Evolutionary conservation across 2,113 vertebrate genomes (phyloP).

Genomic region (Percina caprodes): DNA sequence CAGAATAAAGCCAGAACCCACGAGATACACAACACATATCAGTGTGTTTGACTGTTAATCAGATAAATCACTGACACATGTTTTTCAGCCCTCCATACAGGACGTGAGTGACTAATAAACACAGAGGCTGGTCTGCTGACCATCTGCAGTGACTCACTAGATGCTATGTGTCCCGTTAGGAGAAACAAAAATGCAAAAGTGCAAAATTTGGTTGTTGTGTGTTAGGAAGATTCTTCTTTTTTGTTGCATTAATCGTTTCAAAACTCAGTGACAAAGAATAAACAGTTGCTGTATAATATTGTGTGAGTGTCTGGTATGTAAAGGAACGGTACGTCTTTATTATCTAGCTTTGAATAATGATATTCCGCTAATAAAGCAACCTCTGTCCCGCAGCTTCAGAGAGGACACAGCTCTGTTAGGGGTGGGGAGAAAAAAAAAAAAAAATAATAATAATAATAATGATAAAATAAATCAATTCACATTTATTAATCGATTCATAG

Average conservation of each 20-base stretch:
- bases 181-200: neutral
- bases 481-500: too few species aligned
- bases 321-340: neutral
- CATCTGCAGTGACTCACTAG: neutral
- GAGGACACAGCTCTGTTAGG: neutral
- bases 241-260: neutral
- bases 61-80: neutral
- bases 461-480: too few species aligned
- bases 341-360: neutral
- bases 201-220: neutral
- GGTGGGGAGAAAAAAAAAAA: too few species aligned
- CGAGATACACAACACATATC: neutral
- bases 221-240: neutral
- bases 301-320: neutral
- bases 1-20: neutral
- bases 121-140: neutral
- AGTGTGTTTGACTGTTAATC: neutral
- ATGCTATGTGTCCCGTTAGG: conserved; percentile 1
- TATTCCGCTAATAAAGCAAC: neutral
- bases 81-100: neutral
- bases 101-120: neutral
- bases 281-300: neutral
- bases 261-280: neutral
- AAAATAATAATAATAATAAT: too few species aligned
- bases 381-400: neutral